Evolutionary conservation across 2,113 vertebrate genomes (phyloP), one percentile per base, ranked within the genome.

Genomic region (Okapia johnstoni): DNA sequence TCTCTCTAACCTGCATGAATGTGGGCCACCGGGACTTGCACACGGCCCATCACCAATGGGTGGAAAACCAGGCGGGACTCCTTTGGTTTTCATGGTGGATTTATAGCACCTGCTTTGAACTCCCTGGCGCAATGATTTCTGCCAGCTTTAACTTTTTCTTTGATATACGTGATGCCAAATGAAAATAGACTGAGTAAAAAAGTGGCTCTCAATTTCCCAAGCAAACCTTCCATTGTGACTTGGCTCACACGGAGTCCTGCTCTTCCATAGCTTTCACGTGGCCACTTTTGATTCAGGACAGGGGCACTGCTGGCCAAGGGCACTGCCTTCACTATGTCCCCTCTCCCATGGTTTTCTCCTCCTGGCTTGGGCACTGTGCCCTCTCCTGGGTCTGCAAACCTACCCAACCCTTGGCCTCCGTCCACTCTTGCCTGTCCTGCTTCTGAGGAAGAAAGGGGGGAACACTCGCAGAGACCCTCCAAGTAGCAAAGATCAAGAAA

Each of bases 11-110:
- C 26, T 21, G 33, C 14, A 4, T 23, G 30, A 1, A 36, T 4
- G 6, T 40, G 57, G 36, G 73, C 46, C 33, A 0, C 58, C 1
- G 11, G 77, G 36, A 21, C 76, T 14, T 10, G 13, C 9, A 28
- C 57, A 23, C 0, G 2, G 33, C 57, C 43, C 7, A 2, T 52
- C 89, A 9, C 1, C n/a, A 19, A 9, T 13, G 46, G 79, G 73
- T 3, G 10, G 55, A 14, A 50, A 80, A 6, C 23, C 33, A 21
- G 6, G 15, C 3, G 0, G 57, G 33, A 46, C 7, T 3, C 4
- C 55, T 60, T 36, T 21, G 8, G 16, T 50, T 81, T 23, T 3
- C 25, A 26, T 40, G 57, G 57, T 36, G 19, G 63, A 30, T 50
- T 13, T 28, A 21, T 1, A 9, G 57, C 23, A 3, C 40, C 36